A percentile compares a stretch with the other conserved stretches of the same genome.
Evolutionary conservation across 2,113 vertebrate genomes (phyloP).

Genomic region (Chaetura pelagica): DNA sequence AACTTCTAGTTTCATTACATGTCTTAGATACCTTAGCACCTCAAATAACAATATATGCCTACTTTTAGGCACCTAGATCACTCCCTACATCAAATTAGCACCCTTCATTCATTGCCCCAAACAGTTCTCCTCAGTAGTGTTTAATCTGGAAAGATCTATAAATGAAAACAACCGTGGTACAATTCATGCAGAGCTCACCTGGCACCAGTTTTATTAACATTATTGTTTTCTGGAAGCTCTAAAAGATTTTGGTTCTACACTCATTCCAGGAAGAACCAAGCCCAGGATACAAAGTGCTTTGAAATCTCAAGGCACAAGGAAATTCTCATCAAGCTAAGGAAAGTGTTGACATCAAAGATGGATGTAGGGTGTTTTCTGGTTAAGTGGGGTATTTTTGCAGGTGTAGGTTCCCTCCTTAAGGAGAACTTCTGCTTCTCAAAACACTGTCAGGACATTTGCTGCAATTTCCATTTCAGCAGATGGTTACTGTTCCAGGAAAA

Average conservation of each 20-base stretch:
- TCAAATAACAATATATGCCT: background rate
- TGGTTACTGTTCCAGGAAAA: background rate
- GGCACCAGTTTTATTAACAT: background rate
- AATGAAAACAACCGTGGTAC: background rate
- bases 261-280: slow-evolving; percentile 13
- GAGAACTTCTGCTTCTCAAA: slow-evolving; percentile 7
- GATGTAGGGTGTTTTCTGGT: slow-evolving; percentile 9
- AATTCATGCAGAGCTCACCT: background rate
- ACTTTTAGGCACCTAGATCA: background rate
- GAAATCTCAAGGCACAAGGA: background rate
- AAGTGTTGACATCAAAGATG: slow-evolving; percentile 1
- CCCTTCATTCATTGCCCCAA: background rate
- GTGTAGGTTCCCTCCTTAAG: slow-evolving; percentile 24
- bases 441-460: background rate
- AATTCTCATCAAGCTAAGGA: slow-evolving; percentile 26
- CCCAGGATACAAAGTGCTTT: background rate
- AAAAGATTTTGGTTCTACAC: background rate
- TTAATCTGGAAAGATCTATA: background rate
- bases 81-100: background rate
- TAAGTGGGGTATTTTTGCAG: slow-evolving; percentile 37
- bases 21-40: background rate
- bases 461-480: slow-evolving; percentile 32
- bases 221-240: background rate
- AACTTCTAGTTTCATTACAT: background rate
- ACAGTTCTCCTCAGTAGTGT: background rate